phyloP scores from a whole-genome alignment of 1,140 invertebrate species.

The Alviniconcha marisindica region DNA sequence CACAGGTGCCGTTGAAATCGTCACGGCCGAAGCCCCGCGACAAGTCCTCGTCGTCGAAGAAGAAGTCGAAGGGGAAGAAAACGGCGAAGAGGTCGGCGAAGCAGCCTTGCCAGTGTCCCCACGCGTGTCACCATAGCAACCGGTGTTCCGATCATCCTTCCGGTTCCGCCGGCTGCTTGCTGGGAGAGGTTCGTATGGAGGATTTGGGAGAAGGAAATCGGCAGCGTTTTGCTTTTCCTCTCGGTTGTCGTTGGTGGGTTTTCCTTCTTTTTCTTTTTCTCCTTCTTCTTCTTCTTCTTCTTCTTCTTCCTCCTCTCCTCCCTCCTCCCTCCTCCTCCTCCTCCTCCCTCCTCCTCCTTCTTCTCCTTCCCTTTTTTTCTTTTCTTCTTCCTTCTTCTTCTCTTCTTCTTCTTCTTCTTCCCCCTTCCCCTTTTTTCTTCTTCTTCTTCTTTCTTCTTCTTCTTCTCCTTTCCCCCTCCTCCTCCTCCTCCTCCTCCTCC shows the following conservation, averaged over 20 bases:
- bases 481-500: too few relatives aligned
- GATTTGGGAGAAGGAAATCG: too few relatives aligned
- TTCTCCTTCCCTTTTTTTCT: background rate
- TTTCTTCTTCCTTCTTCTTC: too few relatives aligned
- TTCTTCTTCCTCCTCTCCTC: background rate
- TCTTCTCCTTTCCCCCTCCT: background rate
- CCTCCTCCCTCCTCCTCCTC: background rate
- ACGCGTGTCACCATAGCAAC: too few relatives aligned
- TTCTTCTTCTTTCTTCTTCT: background rate
- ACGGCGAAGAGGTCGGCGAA: too few relatives aligned
- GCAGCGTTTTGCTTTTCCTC: too few relatives aligned
- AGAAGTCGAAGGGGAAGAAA: background rate
- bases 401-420: background rate
- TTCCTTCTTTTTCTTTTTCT: background rate
- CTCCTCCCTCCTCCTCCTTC: background rate
- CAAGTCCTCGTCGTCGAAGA: background rate
- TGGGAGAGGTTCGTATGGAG: too few relatives aligned
- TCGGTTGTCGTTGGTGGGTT: too few relatives aligned
- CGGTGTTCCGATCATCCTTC: too few relatives aligned
- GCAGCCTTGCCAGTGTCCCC: too few relatives aligned
- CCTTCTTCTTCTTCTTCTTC: background rate
- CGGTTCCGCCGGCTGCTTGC: too few relatives aligned
- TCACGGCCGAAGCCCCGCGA: background rate
- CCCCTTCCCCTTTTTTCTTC: background rate
- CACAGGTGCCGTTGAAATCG: background rate